Base-by-base conservation (phyloP, 2,797 vertebrate species). In the Syngnathus rostellatus region DNA sequence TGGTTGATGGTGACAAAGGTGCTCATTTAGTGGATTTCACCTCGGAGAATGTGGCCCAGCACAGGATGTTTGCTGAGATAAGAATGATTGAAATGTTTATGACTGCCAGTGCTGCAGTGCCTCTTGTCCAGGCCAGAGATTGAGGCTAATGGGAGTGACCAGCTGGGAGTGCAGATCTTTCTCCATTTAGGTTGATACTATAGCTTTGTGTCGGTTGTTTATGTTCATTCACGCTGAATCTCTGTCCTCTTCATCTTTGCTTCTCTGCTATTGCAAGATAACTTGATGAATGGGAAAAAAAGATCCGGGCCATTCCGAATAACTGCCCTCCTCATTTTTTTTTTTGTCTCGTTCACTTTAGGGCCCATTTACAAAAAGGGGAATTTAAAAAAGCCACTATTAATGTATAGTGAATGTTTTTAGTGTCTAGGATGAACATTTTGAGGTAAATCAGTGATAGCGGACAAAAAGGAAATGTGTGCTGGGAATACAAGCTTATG, bases 261-360 rank as follows among this genome's bases (percentile, higher is more conserved):
- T 66, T 46, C 66, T 78, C 66, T 53, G 58, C 53, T 48, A 67
- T 59, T 69, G 62, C 71, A 78, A 62, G 65, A 68, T 48, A 55
- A 67, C 65, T 71, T 78, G 75, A 85, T 73, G 71, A 72, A 65
- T 72, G 31, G n/a, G 31, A 31, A 31, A 4, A 31, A 31, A 31
- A 31, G 31, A 31, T 31, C 31, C 31, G 46, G 73, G 69, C 66
- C 68, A 71, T 77, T 85, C 75, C 68, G 64, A 66, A 68, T 80
- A 79, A 83, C 80, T 81, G 74, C 12, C 73, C 25, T 38, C 43
- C 69, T 80, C 67, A 73, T 85, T 85, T 81, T 76, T 85, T 85
- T 81, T 76, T 66, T 63, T 73, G 64, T 81, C 74, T 70, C 69
- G 74, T 78, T 80, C 74, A 58, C 72, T 64, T n/a, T 69, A 63